phyloP scores from a whole-genome alignment of 1,140 invertebrate genomes.

The Bombus waltoni region DNA sequence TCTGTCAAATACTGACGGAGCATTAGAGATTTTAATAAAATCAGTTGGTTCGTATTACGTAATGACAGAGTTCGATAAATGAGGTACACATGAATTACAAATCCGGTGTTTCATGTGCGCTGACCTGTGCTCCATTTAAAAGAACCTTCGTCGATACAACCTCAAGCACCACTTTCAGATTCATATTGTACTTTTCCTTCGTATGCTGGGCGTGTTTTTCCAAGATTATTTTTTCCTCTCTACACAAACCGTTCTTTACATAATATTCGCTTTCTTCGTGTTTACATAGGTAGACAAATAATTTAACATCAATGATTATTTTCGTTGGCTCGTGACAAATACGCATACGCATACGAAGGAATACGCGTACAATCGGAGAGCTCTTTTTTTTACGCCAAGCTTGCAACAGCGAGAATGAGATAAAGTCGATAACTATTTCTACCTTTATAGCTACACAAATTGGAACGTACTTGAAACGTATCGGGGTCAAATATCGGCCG shows the following conservation, averaged over 20 bases:
- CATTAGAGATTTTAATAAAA: neutral
- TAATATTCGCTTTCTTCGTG: neutral
- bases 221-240: neutral
- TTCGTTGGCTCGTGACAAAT: neutral
- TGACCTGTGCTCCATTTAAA: constrained; percentile 27
- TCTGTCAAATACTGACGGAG: neutral
- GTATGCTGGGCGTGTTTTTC: neutral
- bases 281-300: neutral
- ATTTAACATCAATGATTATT: neutral
- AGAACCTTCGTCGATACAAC: constrained; percentile 1
- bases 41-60: neutral
- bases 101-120: constrained; percentile 12
- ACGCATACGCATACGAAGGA: no score
- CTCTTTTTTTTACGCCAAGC: no score
- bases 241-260: neutral
- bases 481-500: neutral
- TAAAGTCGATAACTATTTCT: neutral
- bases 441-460: constrained; percentile 23
- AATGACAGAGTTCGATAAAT: constrained; percentile 4
- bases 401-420: neutral
- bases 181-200: constrained; percentile 15
- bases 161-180: constrained; percentile 11
- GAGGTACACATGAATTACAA: constrained; percentile 17
- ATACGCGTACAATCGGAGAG: no score
- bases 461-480: constrained; percentile 5